A percentile compares a stretch with the other conserved stretches of the same genome.
Conservation (phyloP, 2,797 vertebrate species). For the Acipenser oxyrinchus region DNA sequence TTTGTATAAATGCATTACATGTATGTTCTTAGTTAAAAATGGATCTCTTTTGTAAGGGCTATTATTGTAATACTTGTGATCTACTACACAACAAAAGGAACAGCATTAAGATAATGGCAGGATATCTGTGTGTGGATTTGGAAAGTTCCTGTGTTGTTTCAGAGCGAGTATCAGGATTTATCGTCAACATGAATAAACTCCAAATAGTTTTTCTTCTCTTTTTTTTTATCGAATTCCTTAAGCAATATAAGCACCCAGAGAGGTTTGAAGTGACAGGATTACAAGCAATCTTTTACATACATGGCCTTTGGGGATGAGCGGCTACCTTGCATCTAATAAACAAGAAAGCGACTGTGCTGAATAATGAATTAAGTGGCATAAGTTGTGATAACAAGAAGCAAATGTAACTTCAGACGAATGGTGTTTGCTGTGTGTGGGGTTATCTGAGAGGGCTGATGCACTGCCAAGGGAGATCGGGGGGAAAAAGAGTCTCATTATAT, state of each 20-base stretch:
- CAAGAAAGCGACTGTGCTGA: slow-evolving; percentile 69
- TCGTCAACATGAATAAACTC: slow-evolving; percentile 61
- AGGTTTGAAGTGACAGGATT: slow-evolving; percentile 71
- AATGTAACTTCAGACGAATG: slow-evolving; percentile 66
- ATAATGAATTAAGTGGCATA: slow-evolving; percentile 71
- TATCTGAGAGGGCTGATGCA: slow-evolving; percentile 59
- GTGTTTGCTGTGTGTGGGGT: slow-evolving; percentile 64
- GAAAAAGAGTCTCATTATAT: slow-evolving; percentile 60
- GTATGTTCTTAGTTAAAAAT: background rate
- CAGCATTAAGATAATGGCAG: background rate
- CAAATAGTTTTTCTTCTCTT: slow-evolving; percentile 63
- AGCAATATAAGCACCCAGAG: slow-evolving; percentile 59
- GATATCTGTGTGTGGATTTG: background rate
- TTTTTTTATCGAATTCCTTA: slow-evolving; percentile 50
- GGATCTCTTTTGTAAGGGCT: background rate
- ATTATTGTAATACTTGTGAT: no score
- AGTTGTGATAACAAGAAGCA: slow-evolving; percentile 68
- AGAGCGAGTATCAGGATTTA: slow-evolving; percentile 37
- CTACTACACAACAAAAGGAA: background rate
- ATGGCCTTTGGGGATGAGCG: slow-evolving; percentile 65
- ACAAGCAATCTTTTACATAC: slow-evolving; percentile 72
- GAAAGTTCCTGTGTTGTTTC: background rate
- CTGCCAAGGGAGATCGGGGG: slow-evolving; percentile 48
- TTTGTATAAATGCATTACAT: background rate
- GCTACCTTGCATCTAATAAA: slow-evolving; percentile 74